Base-by-base conservation (phyloP, 2,797 vertebrate species). In the Orientallactaga sibirica region DNA sequence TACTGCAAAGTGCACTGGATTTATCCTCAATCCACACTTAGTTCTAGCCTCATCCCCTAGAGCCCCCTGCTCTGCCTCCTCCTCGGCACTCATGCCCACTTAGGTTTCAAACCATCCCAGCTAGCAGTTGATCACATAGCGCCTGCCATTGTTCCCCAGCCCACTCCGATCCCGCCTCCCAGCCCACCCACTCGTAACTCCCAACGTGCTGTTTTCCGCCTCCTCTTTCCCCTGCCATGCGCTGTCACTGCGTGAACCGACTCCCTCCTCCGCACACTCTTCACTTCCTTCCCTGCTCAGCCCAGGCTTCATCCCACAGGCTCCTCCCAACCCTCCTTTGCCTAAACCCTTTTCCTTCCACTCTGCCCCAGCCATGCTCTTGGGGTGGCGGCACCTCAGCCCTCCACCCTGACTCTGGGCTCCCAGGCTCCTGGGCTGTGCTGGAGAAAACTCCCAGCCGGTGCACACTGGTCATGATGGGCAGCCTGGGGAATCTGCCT, bases 51-150 rank as follows among this genome's bases (percentile, higher is more conserved):
- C 18, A 3, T 87, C 73, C 70, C 82, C 1, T 1, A 75, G 29
- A 1, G 10, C 62, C 41, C 71, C 41, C 87, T 55, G 37, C 48
- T 48, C 48, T 48, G 5, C 8, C 48, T 9, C 48, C 48, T 61
- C 85, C 67, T 74, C 29, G 71, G 82, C 66, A 66, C 48, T 70
- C 58, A 71, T 75, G 79, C 96, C 92, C 94, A 93, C 96, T 95
- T 86, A 74, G 5, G 22, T 90, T 83, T 84, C 93, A 62, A 86
- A 68, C 76, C 76, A 9, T 68, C 79, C 66, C 93, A 55, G 67
- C 88, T 93, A 94, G 88, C 86, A 55, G 86, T 91, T 92, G 88
- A 86, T 96, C 94, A 94, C 90, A 94, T 81, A 93, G 73, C 70
- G 84, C 94, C 75, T 88, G 62, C 81, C 82, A 90, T 70, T 96